Conservation (phyloP, 2,797 vertebrate genomes). For the Smutsia gigantea region DNA sequence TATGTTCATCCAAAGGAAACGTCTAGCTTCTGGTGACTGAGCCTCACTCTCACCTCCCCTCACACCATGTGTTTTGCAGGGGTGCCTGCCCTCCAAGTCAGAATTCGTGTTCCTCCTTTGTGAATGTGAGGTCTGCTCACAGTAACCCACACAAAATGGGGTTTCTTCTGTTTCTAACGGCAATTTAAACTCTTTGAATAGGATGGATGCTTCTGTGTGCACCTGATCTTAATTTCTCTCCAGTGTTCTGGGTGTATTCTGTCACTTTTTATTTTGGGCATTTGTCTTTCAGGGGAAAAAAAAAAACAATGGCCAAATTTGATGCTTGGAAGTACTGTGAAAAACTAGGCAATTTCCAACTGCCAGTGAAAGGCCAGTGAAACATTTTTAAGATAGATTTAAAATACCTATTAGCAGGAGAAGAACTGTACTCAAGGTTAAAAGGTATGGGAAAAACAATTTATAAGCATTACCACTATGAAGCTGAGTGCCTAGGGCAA, state of each 20-base stretch:
- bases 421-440: conserved; percentile 1
- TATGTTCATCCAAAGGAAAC: conserved; percentile 71
- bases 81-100: conserved; percentile 46
- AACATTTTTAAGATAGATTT: conserved; percentile 60
- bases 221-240: background rate
- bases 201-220: background rate
- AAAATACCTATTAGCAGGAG: conserved; percentile 53
- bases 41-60: background rate
- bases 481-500: conserved; percentile 57
- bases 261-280: conserved; percentile 7
- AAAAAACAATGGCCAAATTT: background rate
- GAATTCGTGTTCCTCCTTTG: conserved; percentile 31
- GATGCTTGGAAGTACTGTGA: conserved; percentile 10
- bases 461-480: conserved; percentile 30
- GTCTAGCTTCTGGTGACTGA: conserved; percentile 42
- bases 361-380: background rate
- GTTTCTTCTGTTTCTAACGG: conserved; percentile 54
- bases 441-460: conserved; percentile 52
- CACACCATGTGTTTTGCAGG: background rate
- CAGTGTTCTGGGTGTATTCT: background rate
- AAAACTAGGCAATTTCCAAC: conserved; percentile 47
- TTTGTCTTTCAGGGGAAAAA: background rate
- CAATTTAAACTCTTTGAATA: conserved; percentile 30
- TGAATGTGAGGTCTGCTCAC: conserved; percentile 5
- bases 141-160: conserved; percentile 51